phyloP scores from a whole-genome alignment of 2,888 invertebrate genomes.

The Apotomis turbidana region DNA sequence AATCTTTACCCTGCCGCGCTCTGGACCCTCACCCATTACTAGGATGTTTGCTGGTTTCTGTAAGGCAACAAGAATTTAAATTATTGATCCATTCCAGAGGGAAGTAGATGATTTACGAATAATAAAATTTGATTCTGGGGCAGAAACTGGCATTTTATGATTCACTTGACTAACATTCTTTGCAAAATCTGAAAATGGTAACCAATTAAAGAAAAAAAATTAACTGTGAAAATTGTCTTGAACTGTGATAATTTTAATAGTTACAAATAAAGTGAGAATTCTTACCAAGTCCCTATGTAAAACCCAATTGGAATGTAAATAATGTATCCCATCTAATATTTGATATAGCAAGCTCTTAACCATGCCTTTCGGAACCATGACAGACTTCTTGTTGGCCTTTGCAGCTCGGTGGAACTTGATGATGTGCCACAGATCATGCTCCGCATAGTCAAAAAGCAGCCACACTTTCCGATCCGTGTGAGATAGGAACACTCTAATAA shows the following conservation, averaged over 20 bases:
- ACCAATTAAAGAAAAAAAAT: too few species aligned
- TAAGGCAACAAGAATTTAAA: slow-evolving; percentile 43
- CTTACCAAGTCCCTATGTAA: slow-evolving; percentile 97
- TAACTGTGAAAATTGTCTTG: too few species aligned
- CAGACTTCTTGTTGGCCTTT: slow-evolving; percentile 98
- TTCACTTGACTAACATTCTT: too few species aligned
- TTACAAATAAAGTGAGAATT: slow-evolving; percentile 38
- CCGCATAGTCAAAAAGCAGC: slow-evolving; percentile 98
- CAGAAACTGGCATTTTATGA: too few species aligned
- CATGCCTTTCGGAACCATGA: slow-evolving; percentile 98
- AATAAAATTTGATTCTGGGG: too few species aligned
- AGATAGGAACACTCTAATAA: slow-evolving; percentile 98
- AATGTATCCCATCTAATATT: slow-evolving; percentile 99
- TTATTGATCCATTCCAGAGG: not conserved
- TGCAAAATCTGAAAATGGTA: too few species aligned
- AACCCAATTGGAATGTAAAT: slow-evolving; percentile 99
- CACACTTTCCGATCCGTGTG: slow-evolving; percentile 98
- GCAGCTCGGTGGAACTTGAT: slow-evolving; percentile 99
- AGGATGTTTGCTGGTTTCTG: slow-evolving; percentile 99
- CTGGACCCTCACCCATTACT: slow-evolving; percentile 99
- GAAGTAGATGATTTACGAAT: too few species aligned
- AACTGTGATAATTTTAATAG: too few species aligned
- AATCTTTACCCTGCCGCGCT: slow-evolving; percentile 98
- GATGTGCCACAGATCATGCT: slow-evolving; percentile 99
- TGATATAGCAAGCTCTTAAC: slow-evolving; percentile 99